phyloP scores from a whole-genome alignment of 2,797 vertebrate genomes.

The Coendou prehensilis region DNA sequence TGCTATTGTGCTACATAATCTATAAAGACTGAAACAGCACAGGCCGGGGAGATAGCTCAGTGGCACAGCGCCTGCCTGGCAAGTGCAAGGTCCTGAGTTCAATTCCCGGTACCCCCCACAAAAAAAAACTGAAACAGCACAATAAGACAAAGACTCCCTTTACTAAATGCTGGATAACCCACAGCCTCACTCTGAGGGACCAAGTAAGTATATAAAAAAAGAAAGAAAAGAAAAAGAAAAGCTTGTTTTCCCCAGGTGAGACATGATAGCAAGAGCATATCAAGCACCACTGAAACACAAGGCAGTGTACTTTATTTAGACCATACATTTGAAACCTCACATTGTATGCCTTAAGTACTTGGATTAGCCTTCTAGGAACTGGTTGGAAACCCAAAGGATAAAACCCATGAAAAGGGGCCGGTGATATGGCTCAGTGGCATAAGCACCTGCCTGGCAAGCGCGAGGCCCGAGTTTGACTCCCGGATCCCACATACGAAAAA shows the following conservation, averaged over 20 bases:
- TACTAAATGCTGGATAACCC: neutral
- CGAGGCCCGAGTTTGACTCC: too few relatives aligned
- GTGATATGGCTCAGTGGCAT: too few relatives aligned
- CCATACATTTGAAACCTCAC: neutral
- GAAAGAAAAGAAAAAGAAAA: neutral
- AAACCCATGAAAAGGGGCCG: neutral
- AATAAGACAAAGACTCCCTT: neutral
- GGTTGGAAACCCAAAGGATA: neutral
- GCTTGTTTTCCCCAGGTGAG: neutral
- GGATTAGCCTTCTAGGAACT: constrained; percentile 41
- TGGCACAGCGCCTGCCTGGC: too few relatives aligned
- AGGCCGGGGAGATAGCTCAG: too few relatives aligned
- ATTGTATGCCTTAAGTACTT: neutral
- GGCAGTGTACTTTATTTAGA: neutral
- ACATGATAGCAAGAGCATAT: neutral
- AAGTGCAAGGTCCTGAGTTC: too few relatives aligned
- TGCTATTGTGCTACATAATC: neutral
- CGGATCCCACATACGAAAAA: too few relatives aligned
- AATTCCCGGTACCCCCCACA: too few relatives aligned
- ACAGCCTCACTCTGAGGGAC: neutral
- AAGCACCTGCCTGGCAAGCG: too few relatives aligned
- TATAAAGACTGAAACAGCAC: neutral
- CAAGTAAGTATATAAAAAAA: neutral
- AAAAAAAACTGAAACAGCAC: neutral
- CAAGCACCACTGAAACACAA: neutral